These are phyloP conservation scores for Tenthredo scrophulariae DNA, from an alignment of 2,888 invertebrate species.

Conservation along the genomic window DNA sequence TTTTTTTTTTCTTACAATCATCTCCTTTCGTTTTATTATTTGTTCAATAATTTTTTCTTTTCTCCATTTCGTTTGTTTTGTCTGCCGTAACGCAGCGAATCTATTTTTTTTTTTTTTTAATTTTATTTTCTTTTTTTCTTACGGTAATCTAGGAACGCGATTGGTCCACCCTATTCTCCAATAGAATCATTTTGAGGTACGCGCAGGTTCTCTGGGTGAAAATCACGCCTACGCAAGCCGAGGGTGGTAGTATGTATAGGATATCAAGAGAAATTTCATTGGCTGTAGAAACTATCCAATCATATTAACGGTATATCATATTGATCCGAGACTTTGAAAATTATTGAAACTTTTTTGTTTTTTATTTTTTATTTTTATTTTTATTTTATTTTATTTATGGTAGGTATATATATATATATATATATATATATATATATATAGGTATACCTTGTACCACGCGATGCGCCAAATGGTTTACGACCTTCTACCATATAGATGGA, in stretches of 20 bases:
- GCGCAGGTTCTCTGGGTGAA: slow-evolving; percentile 20
- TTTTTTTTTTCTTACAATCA: too few species aligned
- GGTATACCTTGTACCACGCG: too few species aligned
- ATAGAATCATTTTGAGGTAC: not conserved
- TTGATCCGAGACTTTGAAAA: slow-evolving; percentile 36
- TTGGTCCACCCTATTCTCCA: not conserved
- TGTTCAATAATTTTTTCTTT: not conserved
- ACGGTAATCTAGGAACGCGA: not conserved
- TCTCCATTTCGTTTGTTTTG: not conserved
- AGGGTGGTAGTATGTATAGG: not conserved
- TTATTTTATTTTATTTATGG: not conserved
- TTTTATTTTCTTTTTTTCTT: not conserved
- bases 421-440: not conserved
- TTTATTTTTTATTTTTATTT: not conserved
- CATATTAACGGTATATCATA: not conserved
- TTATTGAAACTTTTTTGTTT: not conserved
- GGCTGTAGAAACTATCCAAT: slow-evolving; percentile 22
- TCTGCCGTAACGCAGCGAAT: too few species aligned
- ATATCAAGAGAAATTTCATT: slow-evolving; percentile 18
- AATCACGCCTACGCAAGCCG: slow-evolving; percentile 22
- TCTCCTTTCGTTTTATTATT: not conserved
- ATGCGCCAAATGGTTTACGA: not conserved
- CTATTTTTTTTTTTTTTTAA: not conserved
- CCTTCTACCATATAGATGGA: not conserved
- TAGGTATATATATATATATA: not conserved